Conservation (phyloP, 2,797 vertebrate species). For the Pipistrellus pygmaeus region DNA sequence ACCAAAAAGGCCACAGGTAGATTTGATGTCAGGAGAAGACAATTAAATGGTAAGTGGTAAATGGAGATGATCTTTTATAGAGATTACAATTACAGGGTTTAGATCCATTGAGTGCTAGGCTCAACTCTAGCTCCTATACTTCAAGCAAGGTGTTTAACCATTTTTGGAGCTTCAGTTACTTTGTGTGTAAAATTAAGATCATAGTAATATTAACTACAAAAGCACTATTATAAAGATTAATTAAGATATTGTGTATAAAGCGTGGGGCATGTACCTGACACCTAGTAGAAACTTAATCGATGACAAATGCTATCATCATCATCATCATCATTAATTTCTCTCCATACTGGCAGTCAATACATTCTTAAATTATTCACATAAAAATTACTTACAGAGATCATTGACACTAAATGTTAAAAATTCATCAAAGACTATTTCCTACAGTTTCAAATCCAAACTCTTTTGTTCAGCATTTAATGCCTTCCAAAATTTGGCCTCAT, state of each 20-base stretch:
- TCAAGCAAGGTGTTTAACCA: constrained; percentile 14
- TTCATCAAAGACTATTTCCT: not conserved
- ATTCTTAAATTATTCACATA: constrained; percentile 25
- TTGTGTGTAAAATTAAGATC: not conserved
- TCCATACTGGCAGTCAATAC: not conserved
- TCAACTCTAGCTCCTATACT: not conserved
- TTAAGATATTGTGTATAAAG: constrained; percentile 6
- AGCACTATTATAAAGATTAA: constrained; percentile 28
- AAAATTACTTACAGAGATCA: constrained; percentile 23
- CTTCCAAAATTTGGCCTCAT: not conserved
- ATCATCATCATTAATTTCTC: constrained; percentile 34
- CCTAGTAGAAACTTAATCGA: not conserved
- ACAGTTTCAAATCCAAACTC: not conserved
- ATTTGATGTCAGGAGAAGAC: not conserved
- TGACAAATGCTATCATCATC: not conserved
- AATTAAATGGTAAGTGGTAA: not conserved
- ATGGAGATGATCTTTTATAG: not conserved
- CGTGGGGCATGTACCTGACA: not conserved
- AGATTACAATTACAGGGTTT: not conserved
- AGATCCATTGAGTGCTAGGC: not conserved
- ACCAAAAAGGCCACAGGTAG: constrained; percentile 12
- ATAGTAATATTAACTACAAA: not conserved
- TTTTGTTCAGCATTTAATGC: not conserved
- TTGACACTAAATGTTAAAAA: constrained; percentile 20
- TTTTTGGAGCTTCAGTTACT: not conserved